Evolutionary conservation across 2,113 vertebrate species (phyloP), one percentile per base, ranked within the genome.

Genomic region (Brachyhypopomus occidentalis): DNA sequence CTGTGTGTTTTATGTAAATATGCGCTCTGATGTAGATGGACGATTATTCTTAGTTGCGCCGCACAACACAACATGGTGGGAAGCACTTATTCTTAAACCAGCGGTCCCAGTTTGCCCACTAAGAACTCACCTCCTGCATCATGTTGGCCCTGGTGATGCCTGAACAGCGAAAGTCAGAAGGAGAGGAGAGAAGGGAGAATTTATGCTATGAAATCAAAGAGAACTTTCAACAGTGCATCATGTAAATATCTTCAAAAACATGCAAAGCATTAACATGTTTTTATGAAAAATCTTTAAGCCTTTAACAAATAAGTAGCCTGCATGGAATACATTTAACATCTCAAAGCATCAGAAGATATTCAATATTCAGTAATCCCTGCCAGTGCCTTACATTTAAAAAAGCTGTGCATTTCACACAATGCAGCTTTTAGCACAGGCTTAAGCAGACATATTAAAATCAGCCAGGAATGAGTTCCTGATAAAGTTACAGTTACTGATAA

Each of bases 131-230:
- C 63, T 0, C 4, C 4, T 63, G 1, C 4, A n/a, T 48, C 52
- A 5, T 84, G 55, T 75, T 75, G 9, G 22, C 2, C 48, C 20
- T n/a, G 2, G 59, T 82, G 84, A 30, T 75, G 4, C 16, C 84
- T 83, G 66, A 56, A 82, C 19, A 82, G 45, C 59, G 1, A 70
- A 20, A 67, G 4, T 64, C 36, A 83, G 34, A 66, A 45, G 6
- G 2, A 30, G 64, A 34, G 14, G 7, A 11, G 19, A 41, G 55
- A 60, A 59, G 11, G 17, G 8, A 66, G 25, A 58, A 75, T 19
- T 63, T 45, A 71, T 9, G 45, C 2, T 0, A 52, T 3, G 5
- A 20, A 12, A 23, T n/a, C 25, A 27, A 64, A 17, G 12, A 30
- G 25, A 30, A 27, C 45, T 52, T 52, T 52, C 41, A 52, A 14